A percentile compares a stretch with the other conserved stretches of the same genome.
phyloP scores from a whole-genome alignment of 2,888 invertebrate genomes.

The Altica lythri region DNA sequence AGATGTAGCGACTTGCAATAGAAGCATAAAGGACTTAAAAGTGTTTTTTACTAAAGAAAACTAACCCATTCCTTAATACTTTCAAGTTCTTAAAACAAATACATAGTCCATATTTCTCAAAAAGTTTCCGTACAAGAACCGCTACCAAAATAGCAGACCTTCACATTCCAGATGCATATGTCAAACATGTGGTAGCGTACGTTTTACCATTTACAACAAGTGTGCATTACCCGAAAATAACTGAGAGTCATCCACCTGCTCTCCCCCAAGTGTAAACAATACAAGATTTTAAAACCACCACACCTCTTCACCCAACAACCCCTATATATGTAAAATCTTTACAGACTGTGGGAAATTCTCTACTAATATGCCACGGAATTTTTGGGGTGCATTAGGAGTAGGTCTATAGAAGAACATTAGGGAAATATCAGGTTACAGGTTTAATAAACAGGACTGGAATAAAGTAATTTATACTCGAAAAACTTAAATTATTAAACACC shows the following conservation, averaged over 20 bases:
- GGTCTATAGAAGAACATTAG: too few relatives aligned
- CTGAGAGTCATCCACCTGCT: conserved; percentile 31
- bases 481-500: too few relatives aligned
- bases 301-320: conserved; percentile 30
- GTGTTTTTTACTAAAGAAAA: too few relatives aligned
- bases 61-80: too few relatives aligned
- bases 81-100: too few relatives aligned
- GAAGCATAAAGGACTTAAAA: too few relatives aligned
- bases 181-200: conserved; percentile 16
- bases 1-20: too few relatives aligned
- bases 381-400: conserved; percentile 22
- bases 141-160: too few relatives aligned
- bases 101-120: too few relatives aligned
- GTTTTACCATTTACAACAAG: too few relatives aligned
- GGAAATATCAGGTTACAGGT: conserved; percentile 24
- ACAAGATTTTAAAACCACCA: conserved; percentile 27
- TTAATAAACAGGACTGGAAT: conserved; percentile 19
- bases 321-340: conserved; percentile 26
- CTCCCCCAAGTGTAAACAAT: conserved; percentile 32
- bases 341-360: conserved; percentile 36
- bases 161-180: conserved; percentile 28
- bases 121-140: too few relatives aligned
- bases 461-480: background rate
- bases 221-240: conserved; percentile 32
- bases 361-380: conserved; percentile 33